These are phyloP conservation scores for Micromesistius poutassou DNA, from an alignment of 2,797 vertebrate genomes.

Conservation along the genomic window DNA sequence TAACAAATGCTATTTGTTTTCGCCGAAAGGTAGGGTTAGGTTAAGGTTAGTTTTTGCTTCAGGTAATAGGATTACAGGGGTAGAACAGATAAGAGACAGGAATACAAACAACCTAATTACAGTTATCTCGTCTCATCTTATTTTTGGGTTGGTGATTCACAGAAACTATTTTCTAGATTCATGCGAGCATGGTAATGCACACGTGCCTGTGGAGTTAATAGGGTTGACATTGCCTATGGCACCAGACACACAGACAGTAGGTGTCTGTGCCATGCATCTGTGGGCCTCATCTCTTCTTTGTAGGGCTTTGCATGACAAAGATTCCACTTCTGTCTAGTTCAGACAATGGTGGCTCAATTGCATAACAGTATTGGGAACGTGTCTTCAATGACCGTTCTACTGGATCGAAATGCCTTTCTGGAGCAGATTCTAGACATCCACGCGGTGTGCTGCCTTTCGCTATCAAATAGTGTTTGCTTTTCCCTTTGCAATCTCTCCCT, in stretches of 20 bases:
- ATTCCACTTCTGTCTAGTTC: constrained; percentile 27
- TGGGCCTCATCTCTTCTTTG: not conserved
- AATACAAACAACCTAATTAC: not conserved
- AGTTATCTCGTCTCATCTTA: not conserved
- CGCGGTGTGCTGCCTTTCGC: constrained; percentile 31
- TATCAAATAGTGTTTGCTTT: not conserved
- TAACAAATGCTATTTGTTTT: not conserved
- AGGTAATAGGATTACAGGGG: not conserved
- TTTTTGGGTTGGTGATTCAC: not conserved
- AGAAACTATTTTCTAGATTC: not conserved
- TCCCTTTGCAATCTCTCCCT: constrained; percentile 46
- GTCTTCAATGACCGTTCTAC: constrained; percentile 53
- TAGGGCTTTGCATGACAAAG: not conserved
- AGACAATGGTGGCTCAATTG: constrained; percentile 47
- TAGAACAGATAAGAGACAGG: not conserved
- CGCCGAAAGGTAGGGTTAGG: constrained; percentile 1
- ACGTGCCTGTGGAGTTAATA: not conserved
- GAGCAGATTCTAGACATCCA: constrained; percentile 58
- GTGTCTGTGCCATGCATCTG: not conserved
- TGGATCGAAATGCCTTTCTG: constrained; percentile 30
- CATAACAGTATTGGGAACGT: constrained; percentile 61
- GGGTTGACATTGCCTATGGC: constrained; percentile 22
- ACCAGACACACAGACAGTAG: constrained; percentile 38
- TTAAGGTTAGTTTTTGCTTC: not conserved
- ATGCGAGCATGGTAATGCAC: not conserved